phyloP scores from a whole-genome alignment of 2,113 vertebrate genomes.

The Rhadina sibilatrix region DNA sequence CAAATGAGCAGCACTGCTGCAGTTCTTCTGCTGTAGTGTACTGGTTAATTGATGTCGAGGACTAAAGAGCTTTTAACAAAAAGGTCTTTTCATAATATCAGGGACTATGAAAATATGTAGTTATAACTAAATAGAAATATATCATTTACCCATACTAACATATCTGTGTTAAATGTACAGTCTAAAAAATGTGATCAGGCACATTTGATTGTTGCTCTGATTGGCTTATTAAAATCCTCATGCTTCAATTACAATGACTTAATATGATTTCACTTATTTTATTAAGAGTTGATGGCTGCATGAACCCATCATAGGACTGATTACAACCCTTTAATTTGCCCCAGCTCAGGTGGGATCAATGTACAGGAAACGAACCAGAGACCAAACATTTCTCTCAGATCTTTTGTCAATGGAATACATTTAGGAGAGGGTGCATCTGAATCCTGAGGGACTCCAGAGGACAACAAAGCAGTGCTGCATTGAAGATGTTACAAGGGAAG shows the following conservation, averaged over 20 bases:
- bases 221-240: background rate
- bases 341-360: background rate
- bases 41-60: background rate
- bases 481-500: background rate
- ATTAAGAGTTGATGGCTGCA: background rate
- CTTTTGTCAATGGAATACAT: background rate
- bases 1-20: background rate
- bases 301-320: background rate
- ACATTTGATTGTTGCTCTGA: background rate
- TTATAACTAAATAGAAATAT: background rate
- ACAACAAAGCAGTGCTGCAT: background rate
- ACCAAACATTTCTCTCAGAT: background rate
- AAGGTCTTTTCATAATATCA: background rate
- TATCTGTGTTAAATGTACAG: background rate
- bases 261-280: background rate
- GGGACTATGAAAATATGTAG: background rate
- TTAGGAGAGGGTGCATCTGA: background rate
- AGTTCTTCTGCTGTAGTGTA: background rate
- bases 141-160: background rate
- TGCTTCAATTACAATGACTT: background rate
- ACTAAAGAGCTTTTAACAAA: background rate
- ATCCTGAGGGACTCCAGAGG: background rate
- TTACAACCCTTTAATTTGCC: background rate
- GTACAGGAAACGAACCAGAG: background rate
- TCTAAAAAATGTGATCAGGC: background rate